These are phyloP conservation scores for Aporophyla lueneburgensis DNA, from an alignment of 2,888 invertebrate species.

Conservation along the genomic window DNA sequence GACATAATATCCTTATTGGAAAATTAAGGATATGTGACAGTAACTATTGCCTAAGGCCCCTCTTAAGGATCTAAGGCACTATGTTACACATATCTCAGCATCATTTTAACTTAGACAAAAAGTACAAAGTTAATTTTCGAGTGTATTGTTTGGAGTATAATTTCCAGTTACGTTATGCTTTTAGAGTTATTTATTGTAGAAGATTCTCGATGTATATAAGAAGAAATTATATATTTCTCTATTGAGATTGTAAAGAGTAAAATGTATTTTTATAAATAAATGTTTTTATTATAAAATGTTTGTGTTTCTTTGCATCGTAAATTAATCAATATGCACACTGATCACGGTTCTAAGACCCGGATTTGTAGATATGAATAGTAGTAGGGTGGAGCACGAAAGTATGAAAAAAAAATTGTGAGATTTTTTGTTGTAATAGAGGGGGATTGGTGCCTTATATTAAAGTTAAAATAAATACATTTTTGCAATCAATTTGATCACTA, in stretches of 20 bases:
- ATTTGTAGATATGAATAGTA: background rate
- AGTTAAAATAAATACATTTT: too few relatives aligned
- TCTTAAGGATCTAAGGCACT: background rate
- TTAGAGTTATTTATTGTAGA: constrained; percentile 78
- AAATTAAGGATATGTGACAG: background rate
- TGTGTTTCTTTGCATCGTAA: constrained; percentile 13
- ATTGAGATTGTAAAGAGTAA: constrained; percentile 85
- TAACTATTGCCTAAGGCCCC: background rate
- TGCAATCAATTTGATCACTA: too few relatives aligned
- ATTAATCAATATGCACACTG: background rate
- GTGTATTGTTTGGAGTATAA: constrained; percentile 64
- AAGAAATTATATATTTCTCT: constrained; percentile 80
- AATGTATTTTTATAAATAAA: constrained; percentile 86
- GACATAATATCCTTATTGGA: constrained; percentile 1
- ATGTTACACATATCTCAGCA: constrained; percentile 43
- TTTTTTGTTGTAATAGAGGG: too few relatives aligned
- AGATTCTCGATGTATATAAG: constrained; percentile 77
- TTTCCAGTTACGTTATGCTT: constrained; percentile 73
- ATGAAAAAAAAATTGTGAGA: too few relatives aligned
- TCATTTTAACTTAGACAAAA: constrained; percentile 31
- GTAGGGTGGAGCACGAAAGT: too few relatives aligned
- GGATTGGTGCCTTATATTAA: too few relatives aligned
- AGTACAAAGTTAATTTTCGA: constrained; percentile 75
- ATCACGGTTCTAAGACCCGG: background rate
- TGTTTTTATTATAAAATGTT: constrained; percentile 72